These are phyloP conservation scores for Aphelenchoides besseyi DNA, from an alignment of 1,140 invertebrate species.

Conservation along the genomic window DNA sequence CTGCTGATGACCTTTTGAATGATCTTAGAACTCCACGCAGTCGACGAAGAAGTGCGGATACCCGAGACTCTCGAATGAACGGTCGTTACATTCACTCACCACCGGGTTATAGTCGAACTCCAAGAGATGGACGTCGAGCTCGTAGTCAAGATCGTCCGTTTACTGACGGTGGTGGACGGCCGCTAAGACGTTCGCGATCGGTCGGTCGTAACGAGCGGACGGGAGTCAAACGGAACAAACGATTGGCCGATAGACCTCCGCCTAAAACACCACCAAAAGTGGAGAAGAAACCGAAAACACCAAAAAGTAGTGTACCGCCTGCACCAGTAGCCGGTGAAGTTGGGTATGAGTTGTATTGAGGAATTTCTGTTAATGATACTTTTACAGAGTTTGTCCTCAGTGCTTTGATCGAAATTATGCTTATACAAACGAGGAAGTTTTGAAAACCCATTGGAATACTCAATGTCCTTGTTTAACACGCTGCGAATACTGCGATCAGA, in stretches of 20 bases:
- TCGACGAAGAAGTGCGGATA: background rate
- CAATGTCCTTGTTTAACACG: conserved; percentile 23
- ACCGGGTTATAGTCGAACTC: background rate
- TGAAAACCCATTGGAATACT: conserved; percentile 19
- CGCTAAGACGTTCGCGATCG: background rate
- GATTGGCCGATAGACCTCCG: conserved; percentile 1
- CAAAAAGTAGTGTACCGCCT: conserved; percentile 4
- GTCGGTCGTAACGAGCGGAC: background rate
- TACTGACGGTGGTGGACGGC: background rate
- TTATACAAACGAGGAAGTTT: conserved; percentile 18
- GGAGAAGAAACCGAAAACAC: conserved; percentile 1
- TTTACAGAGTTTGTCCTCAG: conserved; percentile 24
- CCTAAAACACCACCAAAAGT: conserved; percentile 6
- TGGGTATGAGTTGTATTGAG: background rate
- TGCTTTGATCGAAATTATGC: conserved; percentile 23
- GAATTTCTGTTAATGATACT: background rate
- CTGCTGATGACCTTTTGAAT: background rate
- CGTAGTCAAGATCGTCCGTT: background rate
- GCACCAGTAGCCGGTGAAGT: background rate
- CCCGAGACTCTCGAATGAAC: background rate
- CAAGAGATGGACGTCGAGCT: background rate
- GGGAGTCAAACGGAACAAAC: conserved; percentile 17
- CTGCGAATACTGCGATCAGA: conserved; percentile 29
- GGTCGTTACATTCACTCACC: conserved; percentile 3
- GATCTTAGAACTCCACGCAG: background rate